Conservation (phyloP, 2,113 vertebrate genomes). For the Callocephalon fimbriatum region DNA sequence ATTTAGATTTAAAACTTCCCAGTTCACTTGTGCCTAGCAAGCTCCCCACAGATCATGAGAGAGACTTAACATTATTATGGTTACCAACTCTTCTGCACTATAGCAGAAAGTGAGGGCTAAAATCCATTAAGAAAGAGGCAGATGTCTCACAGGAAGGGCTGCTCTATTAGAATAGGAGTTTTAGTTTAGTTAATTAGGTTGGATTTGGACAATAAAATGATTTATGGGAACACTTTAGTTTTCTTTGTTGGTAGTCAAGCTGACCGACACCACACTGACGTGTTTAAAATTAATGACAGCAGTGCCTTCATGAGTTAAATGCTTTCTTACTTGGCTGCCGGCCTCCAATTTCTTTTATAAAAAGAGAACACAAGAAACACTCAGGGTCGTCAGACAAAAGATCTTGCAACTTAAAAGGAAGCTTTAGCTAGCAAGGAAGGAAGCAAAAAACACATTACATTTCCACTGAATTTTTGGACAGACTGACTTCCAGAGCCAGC, state of each 20-base stretch:
- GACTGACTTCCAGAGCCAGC: background rate
- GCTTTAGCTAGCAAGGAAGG: constrained; percentile 25
- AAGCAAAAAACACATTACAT: background rate
- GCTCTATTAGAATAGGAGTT: constrained; percentile 2
- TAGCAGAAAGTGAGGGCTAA: background rate
- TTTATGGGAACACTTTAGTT: constrained; percentile 59
- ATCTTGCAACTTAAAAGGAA: constrained; percentile 34
- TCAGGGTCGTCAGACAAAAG: constrained; percentile 35
- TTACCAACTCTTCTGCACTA: background rate
- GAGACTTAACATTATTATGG: background rate
- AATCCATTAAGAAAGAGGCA: constrained; percentile 46
- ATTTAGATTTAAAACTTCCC: background rate
- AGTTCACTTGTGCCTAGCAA: background rate
- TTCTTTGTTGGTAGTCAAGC: constrained; percentile 44
- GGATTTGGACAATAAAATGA: constrained; percentile 61
- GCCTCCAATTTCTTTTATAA: constrained; percentile 23
- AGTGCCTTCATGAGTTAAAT: constrained; percentile 57
- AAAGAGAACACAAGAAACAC: constrained; percentile 52
- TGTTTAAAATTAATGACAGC: constrained; percentile 56
- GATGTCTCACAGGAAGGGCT: constrained; percentile 56
- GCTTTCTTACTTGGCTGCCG: constrained; percentile 35
- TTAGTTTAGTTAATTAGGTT: constrained; percentile 55
- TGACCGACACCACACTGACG: constrained; percentile 34
- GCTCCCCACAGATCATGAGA: background rate
- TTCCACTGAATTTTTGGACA: background rate